Conservation (phyloP, 2,113 vertebrate species). For the Arothron firmamentum region DNA sequence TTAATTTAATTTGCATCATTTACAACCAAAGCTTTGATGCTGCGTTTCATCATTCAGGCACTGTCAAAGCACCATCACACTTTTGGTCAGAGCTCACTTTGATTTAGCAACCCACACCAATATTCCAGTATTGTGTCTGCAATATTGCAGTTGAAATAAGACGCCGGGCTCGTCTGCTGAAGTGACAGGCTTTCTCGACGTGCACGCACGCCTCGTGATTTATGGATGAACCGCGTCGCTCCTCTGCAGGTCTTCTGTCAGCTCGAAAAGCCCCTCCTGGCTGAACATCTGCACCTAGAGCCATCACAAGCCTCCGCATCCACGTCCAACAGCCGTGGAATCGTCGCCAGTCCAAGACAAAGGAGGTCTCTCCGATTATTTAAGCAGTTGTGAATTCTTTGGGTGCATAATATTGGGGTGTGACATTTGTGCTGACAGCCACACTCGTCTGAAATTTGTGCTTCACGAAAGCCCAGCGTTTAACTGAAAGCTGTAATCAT, state of each 20-base stretch:
- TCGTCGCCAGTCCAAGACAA: constrained; percentile 28
- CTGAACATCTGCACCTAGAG: constrained; percentile 36
- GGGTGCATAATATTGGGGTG: not conserved
- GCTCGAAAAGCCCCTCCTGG: constrained; percentile 21
- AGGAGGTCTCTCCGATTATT: constrained; percentile 30
- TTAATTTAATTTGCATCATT: constrained; percentile 54
- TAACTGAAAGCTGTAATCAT: constrained; percentile 11
- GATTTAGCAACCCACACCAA: constrained; percentile 20
- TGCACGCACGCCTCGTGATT: constrained; percentile 21
- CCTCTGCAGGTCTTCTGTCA: constrained; percentile 31
- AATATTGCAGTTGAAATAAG: constrained; percentile 31
- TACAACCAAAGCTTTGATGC: constrained; percentile 48
- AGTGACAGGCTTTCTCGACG: not conserved
- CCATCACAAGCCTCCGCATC: not conserved
- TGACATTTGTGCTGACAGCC: constrained; percentile 30
- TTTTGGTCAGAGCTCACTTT: not conserved
- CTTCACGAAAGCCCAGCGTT: not conserved
- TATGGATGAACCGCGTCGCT: constrained; percentile 16
- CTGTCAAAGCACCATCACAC: constrained; percentile 9
- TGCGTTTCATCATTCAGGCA: constrained; percentile 27
- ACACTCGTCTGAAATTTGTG: constrained; percentile 29
- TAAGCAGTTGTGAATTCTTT: constrained; percentile 27
- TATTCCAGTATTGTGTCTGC: constrained; percentile 25
- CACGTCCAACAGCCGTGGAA: too few species aligned
- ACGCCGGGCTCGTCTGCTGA: constrained; percentile 51